Conservation (phyloP, 2,113 vertebrate genomes). For the Pseudonaja textilis region DNA sequence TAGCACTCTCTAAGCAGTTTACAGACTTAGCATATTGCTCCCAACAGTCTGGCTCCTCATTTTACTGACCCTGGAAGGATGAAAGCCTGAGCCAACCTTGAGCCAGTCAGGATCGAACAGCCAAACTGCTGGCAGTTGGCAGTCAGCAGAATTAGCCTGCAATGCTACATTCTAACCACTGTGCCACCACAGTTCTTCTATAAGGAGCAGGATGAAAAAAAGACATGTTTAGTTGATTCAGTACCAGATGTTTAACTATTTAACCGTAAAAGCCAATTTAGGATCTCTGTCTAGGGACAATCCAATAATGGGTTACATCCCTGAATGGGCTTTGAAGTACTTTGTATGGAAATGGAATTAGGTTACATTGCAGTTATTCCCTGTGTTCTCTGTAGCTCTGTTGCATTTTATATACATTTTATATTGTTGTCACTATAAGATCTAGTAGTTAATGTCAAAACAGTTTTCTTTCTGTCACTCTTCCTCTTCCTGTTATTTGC, state of each 20-base stretch:
- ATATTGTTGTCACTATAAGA: neutral
- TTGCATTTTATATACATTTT: neutral
- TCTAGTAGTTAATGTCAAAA: neutral
- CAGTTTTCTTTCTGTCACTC: neutral
- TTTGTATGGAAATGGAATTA: neutral
- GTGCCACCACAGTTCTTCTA: neutral
- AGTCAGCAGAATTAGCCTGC: neutral
- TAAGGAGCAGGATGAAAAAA: neutral
- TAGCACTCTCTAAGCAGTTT: neutral
- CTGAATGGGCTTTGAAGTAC: neutral
- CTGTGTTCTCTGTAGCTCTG: neutral
- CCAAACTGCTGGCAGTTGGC: neutral
- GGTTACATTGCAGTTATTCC: neutral
- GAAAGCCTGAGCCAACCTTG: neutral
- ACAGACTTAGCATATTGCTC: neutral
- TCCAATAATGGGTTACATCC: neutral
- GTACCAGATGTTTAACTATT: neutral
- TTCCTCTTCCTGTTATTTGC: neutral
- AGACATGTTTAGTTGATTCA: neutral
- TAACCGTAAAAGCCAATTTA: neutral
- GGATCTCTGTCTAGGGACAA: neutral
- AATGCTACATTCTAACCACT: neutral
- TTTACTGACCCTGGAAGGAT: neutral
- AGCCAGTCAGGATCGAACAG: neutral
- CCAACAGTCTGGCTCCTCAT: neutral